Base-by-base conservation (phyloP, 2,797 vertebrate species). In the Molothrus ater region DNA sequence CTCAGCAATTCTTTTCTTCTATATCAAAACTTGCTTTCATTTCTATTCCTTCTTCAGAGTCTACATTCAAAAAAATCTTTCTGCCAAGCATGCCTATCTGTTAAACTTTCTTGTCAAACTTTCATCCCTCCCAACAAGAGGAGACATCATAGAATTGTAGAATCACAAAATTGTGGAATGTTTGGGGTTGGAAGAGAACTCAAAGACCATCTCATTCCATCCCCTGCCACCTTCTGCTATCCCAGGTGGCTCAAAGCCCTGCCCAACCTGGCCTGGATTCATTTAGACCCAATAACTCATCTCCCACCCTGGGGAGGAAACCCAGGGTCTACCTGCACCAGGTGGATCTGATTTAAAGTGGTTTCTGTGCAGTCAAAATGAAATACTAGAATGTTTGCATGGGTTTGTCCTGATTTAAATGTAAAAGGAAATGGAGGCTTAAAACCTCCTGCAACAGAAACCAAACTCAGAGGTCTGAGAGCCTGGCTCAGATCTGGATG, bases 231-330 rank as follows among this genome's bases (percentile, higher is more conserved):
- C 2, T 78, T 51, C 25, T 13, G 26, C n/a, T 28, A 17, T 7
- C 22, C 29, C 51, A 20, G 26, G 29, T 12, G 17, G 59, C 15
- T 22, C 45, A 45, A 45, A 59, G 21, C 20, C 13, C 26, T 0
- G 0, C 11, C 51, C 45, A 60, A 9, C 40, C n/a, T 42, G 18
- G 9, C 22, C 34, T 28, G 14, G 47, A 38, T 59, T 36, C 14
- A 24, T 56, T 48, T 34, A 19, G 50, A 48, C 14, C 16, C 9
- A 54, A 22, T 0, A 26, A 24, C 7, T 82, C 0, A 0, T 31
- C 45, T 34, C 6, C 8, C 32, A 29, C 19, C 4, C 5, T 2
- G 24, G 3, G 13, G 5, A 90, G 17, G 17, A 68, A 66, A 60
- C 9, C 2, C 24, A 21, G 13, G 17, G 22, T 51, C 28, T 31